Base-by-base conservation (phyloP, 1,140 invertebrate genomes). In the Archivesica marissinica region DNA sequence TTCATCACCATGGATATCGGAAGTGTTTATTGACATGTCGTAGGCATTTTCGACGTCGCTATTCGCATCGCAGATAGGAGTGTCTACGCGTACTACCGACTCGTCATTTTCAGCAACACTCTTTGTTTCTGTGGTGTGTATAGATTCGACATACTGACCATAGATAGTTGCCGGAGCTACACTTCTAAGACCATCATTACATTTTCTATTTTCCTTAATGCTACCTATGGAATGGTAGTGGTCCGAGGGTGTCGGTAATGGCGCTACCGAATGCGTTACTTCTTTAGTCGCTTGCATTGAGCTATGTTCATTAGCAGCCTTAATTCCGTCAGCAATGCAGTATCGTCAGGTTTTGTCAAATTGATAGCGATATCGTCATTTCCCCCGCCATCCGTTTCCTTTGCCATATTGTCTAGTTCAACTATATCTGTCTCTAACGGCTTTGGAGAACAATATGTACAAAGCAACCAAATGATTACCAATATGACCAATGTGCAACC, bases 221-320 rank as follows among this genome's bases (percentile, higher is more conserved):
- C 54, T 79, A 11, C 38, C 77, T n/a, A 79, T 79, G 0, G 77
- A 79, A 38, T 66, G 61, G 17, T 79, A 79, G 23, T 78, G 25
- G 2, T 41, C 76, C 28, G 76, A 59, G 11, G 20, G 25, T 11
- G 35, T 64, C 2, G 56, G 44, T 23, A 59, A 59, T 9, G 33
- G 35, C 11, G 39, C 41, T 28, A 17, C 52, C 2, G 75, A 15
- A 28, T 52, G 15, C 2, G 1, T 0, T 6, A n/a, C 44, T 38
- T 56, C 35, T 17, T 75, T 11, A 13, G 25, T 7, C 33, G 30
- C 23, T 56, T 33, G n/a, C 4, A 25, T 61, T 47, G 28, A 4
- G 2, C 17, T 38, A 64, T 23, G 33, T 52, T 33, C 72, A 54
- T 6, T n/a, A 9, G 15, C n/a, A 7, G 2, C 23, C 6, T 33